phyloP scores from a whole-genome alignment of 2,113 vertebrate species.

The Penelope pileata region DNA sequence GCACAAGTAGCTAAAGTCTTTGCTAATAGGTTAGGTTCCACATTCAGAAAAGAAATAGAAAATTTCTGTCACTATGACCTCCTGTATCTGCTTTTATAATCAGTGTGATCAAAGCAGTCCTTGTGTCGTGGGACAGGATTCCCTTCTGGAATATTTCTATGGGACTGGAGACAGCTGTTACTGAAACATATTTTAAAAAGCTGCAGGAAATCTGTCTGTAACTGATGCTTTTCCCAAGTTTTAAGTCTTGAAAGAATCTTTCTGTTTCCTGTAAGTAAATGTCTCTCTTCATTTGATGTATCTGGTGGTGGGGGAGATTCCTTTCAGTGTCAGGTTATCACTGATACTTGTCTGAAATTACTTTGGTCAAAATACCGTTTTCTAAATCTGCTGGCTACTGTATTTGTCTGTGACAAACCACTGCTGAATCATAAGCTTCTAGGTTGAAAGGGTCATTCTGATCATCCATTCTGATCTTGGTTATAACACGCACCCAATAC shows the following conservation, averaged over 20 bases:
- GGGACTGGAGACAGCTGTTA: conserved; percentile 60
- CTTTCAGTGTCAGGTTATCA: not conserved
- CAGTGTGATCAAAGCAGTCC: conserved; percentile 57
- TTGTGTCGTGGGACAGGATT: conserved; percentile 37
- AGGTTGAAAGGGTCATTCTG: not conserved
- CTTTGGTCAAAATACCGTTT: not conserved
- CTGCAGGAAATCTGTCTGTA: conserved; percentile 40
- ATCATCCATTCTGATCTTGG: not conserved
- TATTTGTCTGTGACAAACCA: not conserved
- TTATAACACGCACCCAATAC: not conserved
- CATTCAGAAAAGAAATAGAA: conserved; percentile 26
- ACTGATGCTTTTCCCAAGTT: conserved; percentile 38
- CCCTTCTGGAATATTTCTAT: conserved; percentile 63
- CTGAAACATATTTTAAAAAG: conserved; percentile 40
- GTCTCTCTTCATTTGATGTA: not conserved
- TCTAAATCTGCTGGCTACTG: conserved; percentile 3
- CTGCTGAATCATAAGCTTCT: not conserved
- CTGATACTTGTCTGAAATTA: not conserved
- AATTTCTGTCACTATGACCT: conserved; percentile 32
- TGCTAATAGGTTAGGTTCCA: not conserved
- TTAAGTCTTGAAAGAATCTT: conserved; percentile 37
- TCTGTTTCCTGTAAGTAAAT: conserved; percentile 17
- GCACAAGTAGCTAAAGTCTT: not conserved
- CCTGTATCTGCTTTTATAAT: conserved; percentile 60
- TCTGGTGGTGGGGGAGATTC: not conserved